A percentile compares a stretch with the other conserved stretches of the same genome.
Evolutionary conservation across 2,888 invertebrate genomes (phyloP).

Genomic region (Zhuqinia jingwanae): DNA sequence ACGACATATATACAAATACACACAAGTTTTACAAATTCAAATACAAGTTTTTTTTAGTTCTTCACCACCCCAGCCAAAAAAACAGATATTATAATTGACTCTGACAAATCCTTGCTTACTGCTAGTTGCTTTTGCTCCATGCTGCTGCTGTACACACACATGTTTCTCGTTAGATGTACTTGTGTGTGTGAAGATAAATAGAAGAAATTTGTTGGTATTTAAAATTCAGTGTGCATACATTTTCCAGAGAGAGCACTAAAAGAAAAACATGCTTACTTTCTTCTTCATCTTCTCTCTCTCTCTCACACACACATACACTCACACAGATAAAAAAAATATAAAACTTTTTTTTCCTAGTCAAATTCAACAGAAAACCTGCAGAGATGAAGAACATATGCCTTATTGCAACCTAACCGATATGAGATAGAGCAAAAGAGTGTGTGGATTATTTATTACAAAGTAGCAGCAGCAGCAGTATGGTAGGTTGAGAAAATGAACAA

Average conservation of each 20-base stretch:
- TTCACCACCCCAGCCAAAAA: background rate
- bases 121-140: background rate
- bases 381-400: too few species aligned
- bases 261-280: constrained; percentile 58
- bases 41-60: background rate
- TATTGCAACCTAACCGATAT: background rate
- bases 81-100: constrained; percentile 63
- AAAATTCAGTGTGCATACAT: constrained; percentile 68
- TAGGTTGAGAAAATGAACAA: too few species aligned
- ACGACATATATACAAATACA: too few species aligned
- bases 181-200: background rate
- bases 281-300: constrained; percentile 9
- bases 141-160: too few species aligned
- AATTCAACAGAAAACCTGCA: constrained; percentile 20
- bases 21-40: too few species aligned
- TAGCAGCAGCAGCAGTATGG: too few species aligned
- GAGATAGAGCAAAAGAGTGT: constrained; percentile 48
- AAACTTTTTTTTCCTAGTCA: constrained; percentile 31
- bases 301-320: too few species aligned
- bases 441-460: constrained; percentile 66
- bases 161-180: constrained; percentile 57
- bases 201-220: constrained; percentile 66
- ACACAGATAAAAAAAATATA: too few species aligned
- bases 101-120: constrained; percentile 30
- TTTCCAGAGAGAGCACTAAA: constrained; percentile 67